Percentiles rank a stretch among this genome's conserved stretches.
Conservation (phyloP, 2,113 vertebrate species). For the Bubo scandiacus region DNA sequence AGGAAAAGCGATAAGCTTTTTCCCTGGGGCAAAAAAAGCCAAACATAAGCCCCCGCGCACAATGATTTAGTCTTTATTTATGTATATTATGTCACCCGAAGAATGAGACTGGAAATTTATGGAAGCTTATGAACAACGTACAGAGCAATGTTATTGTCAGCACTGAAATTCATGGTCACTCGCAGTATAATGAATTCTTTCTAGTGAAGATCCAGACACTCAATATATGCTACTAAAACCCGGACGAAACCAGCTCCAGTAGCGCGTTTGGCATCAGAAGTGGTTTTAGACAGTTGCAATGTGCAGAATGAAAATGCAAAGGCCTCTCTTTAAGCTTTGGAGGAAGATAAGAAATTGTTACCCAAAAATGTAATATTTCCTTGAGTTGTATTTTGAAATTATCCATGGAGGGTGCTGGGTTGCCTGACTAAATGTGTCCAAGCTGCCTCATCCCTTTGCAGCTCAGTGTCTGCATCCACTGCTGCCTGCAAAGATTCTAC, state of each 20-base stretch:
- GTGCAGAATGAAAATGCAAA: neutral
- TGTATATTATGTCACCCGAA: neutral
- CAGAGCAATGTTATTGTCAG: neutral
- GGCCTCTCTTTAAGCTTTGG: neutral
- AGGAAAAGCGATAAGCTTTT: neutral
- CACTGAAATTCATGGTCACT: neutral
- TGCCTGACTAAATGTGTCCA: neutral
- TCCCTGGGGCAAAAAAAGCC: neutral
- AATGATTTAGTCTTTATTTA: neutral
- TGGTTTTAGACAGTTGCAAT: neutral
- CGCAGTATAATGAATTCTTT: slow-evolving; percentile 5
- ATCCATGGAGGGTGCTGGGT: neutral
- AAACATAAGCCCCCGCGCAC: accelerated
- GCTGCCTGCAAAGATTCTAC: neutral
- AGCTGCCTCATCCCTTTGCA: neutral
- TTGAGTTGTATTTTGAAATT: neutral
- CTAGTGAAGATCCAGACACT: neutral
- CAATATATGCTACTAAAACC: neutral
- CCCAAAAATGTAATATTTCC: neutral
- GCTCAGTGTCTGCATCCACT: neutral
- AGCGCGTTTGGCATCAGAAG: neutral
- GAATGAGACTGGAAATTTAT: neutral
- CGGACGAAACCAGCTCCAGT: neutral
- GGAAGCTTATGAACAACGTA: neutral
- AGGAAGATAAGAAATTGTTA: neutral